These are phyloP conservation scores for Gambusia yucatana DNA, from an alignment of 2,797 vertebrate species.

Conservation along the genomic window DNA sequence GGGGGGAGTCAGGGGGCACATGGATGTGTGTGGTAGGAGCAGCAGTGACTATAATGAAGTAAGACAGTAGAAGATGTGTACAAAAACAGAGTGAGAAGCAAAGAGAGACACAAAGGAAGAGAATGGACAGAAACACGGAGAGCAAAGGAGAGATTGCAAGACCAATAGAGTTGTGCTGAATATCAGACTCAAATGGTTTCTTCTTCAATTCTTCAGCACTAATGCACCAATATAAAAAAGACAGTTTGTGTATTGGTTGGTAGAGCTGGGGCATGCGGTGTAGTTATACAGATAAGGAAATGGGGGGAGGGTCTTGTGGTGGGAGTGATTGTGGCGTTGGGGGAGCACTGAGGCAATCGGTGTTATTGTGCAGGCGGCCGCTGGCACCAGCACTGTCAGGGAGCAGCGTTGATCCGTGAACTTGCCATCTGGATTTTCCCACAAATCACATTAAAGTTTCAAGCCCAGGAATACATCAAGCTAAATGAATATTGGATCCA, in stretches of 20 bases:
- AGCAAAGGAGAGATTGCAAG: constrained; percentile 41
- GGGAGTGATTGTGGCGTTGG: background rate
- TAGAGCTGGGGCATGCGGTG: constrained; percentile 39
- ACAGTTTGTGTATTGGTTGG: constrained; percentile 33
- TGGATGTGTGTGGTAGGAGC: constrained; percentile 56
- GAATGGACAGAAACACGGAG: constrained; percentile 34
- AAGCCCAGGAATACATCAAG: constrained; percentile 85
- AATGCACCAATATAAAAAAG: constrained; percentile 42
- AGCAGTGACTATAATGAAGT: constrained; percentile 70
- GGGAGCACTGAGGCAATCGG: constrained; percentile 59
- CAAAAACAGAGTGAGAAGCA: constrained; percentile 27
- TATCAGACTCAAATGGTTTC: constrained; percentile 53
- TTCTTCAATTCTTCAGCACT: constrained; percentile 41
- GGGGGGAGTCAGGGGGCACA: constrained; percentile 57
- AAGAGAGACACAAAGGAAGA: constrained; percentile 13
- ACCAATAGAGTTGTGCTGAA: constrained; percentile 48
- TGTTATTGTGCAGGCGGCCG: constrained; percentile 82
- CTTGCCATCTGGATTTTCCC: constrained; percentile 86
- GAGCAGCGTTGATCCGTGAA: constrained; percentile 84
- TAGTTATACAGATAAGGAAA: constrained; percentile 29
- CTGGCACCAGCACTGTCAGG: constrained; percentile 82
- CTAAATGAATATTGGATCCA: constrained; percentile 86
- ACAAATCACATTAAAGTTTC: constrained; percentile 89
- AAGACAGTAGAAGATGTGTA: constrained; percentile 64
- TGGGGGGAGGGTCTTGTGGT: constrained; percentile 24